Conservation (phyloP, 2,113 vertebrate species). For the Hydropotes inermis region DNA sequence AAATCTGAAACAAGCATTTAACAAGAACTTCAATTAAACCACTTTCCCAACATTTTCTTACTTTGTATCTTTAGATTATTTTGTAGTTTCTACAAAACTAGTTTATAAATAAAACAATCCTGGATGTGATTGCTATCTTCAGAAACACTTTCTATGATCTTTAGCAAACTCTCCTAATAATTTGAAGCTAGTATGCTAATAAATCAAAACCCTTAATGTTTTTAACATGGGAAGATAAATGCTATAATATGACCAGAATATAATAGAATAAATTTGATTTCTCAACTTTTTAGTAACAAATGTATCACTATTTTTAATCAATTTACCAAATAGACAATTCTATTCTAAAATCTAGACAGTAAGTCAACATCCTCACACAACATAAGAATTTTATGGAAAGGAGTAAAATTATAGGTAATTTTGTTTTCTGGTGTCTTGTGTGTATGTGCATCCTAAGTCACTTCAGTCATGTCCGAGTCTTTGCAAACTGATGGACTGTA, state of each 20-base stretch:
- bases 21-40: not conserved
- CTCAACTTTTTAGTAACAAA: not conserved
- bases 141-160: not conserved
- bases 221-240: not conserved
- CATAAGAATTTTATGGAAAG: not conserved
- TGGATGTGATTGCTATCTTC: not conserved
- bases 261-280: not conserved
- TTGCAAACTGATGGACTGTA: not conserved
- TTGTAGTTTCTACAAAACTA: not conserved
- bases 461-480: not conserved
- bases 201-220: not conserved
- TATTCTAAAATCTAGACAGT: not conserved
- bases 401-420: not conserved
- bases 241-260: not conserved
- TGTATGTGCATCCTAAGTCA: not conserved
- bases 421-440: not conserved
- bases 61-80: not conserved
- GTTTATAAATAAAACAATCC: not conserved
- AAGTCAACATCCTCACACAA: not conserved
- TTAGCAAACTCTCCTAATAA: not conserved
- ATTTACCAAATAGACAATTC: not conserved
- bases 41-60: not conserved
- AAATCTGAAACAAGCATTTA: not conserved
- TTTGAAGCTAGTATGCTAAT: not conserved
- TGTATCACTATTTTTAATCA: not conserved